Conservation (phyloP, 1,140 invertebrate species). For the Drosophila oshimai region DNA sequence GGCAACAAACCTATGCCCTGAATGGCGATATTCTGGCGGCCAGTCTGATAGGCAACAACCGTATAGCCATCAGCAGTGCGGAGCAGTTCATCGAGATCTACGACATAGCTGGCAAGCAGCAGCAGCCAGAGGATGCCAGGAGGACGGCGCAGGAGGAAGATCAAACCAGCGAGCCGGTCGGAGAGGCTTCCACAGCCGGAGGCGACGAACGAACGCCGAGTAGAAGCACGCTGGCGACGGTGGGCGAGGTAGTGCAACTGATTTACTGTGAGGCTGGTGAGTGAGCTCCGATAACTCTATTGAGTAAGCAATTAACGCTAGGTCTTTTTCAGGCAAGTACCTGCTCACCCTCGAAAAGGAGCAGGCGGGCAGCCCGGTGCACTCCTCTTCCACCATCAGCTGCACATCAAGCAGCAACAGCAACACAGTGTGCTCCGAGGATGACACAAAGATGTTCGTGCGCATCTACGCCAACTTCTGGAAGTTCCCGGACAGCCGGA, state of each 20-base stretch:
- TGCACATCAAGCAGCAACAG: constrained; percentile 79
- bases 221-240: constrained; percentile 71
- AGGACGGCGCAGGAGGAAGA: constrained; percentile 4
- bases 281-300: background rate
- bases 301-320: background rate
- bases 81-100: constrained; percentile 81
- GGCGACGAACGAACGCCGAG: constrained; percentile 53
- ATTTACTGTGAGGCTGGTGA: constrained; percentile 77
- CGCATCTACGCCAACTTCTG: constrained; percentile 81
- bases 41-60: constrained; percentile 70
- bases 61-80: constrained; percentile 78
- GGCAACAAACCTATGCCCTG: constrained; percentile 73
- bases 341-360: constrained; percentile 75
- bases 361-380: constrained; percentile 72
- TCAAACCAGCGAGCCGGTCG: background rate
- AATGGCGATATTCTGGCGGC: constrained; percentile 77
- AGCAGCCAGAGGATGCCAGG: constrained; percentile 13
- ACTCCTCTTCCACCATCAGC: constrained; percentile 74
- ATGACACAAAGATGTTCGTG: constrained; percentile 80
- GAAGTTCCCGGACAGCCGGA: constrained; percentile 74
- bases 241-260: constrained; percentile 75
- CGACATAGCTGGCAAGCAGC: constrained; percentile 68
- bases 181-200: background rate
- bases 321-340: constrained; percentile 57
- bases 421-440: constrained; percentile 70